These are phyloP conservation scores for Lophotis ruficrista DNA, from an alignment of 2,113 vertebrate species.

Conservation along the genomic window DNA sequence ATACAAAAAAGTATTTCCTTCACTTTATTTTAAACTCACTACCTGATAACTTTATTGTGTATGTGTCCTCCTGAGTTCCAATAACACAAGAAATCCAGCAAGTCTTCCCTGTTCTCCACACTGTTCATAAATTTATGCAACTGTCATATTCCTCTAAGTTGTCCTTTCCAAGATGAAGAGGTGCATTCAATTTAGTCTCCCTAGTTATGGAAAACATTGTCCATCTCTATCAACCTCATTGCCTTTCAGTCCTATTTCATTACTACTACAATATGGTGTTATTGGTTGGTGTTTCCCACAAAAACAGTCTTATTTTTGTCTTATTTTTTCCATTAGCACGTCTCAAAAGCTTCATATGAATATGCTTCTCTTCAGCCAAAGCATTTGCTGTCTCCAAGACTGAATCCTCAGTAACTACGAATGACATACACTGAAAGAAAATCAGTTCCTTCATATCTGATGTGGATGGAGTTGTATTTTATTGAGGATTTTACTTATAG, in stretches of 20 bases:
- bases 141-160: neutral
- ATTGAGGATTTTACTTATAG: neutral
- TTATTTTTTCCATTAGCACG: neutral
- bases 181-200: neutral
- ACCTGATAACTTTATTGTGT: constrained; percentile 24
- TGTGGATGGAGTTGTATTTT: neutral
- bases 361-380: neutral
- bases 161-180: neutral
- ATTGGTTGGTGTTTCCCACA: neutral
- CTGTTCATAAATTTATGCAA: neutral
- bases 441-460: neutral
- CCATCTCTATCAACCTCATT: neutral
- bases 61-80: neutral
- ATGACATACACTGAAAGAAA: neutral
- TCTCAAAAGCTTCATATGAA: neutral
- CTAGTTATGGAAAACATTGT: constrained; percentile 12
- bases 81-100: neutral
- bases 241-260: neutral
- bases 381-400: neutral
- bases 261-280: neutral
- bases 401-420: neutral
- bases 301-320: neutral
- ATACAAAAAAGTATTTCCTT: constrained; percentile 6
- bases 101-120: neutral
- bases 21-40: constrained; percentile 47